Evolutionary conservation across 1,140 invertebrate genomes (phyloP).

Genomic region (Brachionus sp.): DNA sequence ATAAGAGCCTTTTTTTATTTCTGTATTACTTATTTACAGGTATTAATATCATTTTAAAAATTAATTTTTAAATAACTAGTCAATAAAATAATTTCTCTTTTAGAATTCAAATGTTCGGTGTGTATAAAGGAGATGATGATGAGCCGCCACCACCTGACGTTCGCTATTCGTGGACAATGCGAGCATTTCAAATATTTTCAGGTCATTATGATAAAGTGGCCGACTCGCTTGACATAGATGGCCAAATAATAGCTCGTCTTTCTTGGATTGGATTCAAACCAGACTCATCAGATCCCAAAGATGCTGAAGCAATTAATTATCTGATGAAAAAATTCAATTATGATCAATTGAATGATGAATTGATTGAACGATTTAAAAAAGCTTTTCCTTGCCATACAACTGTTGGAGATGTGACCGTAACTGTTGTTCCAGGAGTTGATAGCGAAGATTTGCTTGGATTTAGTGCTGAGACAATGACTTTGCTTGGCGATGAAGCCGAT

Average conservation of each 20-base stretch:
- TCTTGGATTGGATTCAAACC: neutral
- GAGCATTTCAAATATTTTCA: neutral
- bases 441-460: conserved; percentile 17
- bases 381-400: conserved; percentile 4
- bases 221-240: neutral
- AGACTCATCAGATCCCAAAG: neutral
- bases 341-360: neutral
- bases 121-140: conserved; percentile 4
- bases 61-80: too few relatives aligned
- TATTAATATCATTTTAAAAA: too few relatives aligned
- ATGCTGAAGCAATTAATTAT: neutral
- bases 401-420: neutral
- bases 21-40: too few relatives aligned
- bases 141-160: neutral
- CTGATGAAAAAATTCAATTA: neutral
- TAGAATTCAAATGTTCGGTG: neutral
- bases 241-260: conserved; percentile 12
- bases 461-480: neutral
- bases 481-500: neutral
- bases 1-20: too few relatives aligned
- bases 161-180: conserved; percentile 20
- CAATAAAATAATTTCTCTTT: too few relatives aligned
- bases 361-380: neutral
- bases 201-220: conserved; percentile 14
- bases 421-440: conserved; percentile 7